A percentile compares a stretch with the other conserved stretches of the same genome.
Conservation (phyloP, 2,113 vertebrate species). For the Strigops habroptila region DNA sequence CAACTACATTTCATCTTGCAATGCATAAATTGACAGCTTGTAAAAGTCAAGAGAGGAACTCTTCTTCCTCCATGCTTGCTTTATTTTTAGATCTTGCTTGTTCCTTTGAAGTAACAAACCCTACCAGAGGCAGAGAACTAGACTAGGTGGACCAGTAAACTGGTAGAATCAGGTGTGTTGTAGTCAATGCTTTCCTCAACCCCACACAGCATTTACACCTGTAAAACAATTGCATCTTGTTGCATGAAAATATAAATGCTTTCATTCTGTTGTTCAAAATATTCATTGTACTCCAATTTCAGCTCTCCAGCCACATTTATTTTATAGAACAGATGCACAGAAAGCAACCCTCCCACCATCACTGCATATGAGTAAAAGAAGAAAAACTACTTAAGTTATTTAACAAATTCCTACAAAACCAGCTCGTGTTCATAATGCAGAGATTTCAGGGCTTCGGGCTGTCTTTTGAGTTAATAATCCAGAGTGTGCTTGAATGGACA, state of each 20-base stretch:
- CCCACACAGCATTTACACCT: background rate
- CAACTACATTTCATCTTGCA: background rate
- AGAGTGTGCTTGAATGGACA: background rate
- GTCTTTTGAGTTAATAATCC: background rate
- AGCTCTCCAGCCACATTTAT: background rate
- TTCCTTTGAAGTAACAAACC: background rate
- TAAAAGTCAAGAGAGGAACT: background rate
- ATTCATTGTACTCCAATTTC: background rate
- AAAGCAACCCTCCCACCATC: conserved; percentile 1
- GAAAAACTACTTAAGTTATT: background rate
- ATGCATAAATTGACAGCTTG: background rate
- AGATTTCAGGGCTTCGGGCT: background rate
- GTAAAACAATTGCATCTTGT: background rate
- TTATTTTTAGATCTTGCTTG: background rate
- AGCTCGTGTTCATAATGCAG: background rate
- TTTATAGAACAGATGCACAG: conserved; percentile 19
- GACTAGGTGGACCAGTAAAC: background rate
- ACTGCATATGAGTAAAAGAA: background rate
- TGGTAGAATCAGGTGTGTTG: background rate
- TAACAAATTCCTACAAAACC: background rate
- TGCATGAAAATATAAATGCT: background rate
- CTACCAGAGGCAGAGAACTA: background rate
- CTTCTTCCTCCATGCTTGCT: background rate
- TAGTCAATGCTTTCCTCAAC: background rate
- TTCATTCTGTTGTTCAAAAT: background rate